These are phyloP conservation scores for Horisme vitalbata DNA, from an alignment of 2,888 invertebrate genomes.

Conservation along the genomic window DNA sequence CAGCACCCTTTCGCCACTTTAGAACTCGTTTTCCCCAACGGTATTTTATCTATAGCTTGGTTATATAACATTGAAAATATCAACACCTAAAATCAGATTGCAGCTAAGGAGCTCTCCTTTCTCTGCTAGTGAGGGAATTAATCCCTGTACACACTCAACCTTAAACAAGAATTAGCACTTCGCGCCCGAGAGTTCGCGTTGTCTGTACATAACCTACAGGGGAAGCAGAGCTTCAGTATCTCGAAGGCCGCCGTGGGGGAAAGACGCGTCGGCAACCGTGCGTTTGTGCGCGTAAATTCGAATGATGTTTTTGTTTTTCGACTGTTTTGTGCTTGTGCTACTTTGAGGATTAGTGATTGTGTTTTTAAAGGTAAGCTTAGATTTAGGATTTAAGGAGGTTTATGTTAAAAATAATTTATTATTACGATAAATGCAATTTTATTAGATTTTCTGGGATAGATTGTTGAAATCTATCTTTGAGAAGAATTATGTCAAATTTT, in stretches of 20 bases:
- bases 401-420: neutral
- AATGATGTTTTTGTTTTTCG: conserved; percentile 8
- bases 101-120: no score
- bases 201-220: conserved; percentile 12
- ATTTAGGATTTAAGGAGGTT: neutral
- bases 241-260: neutral
- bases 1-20: no score
- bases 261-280: neutral
- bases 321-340: conserved; percentile 16
- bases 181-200: no score
- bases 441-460: neutral
- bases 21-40: no score
- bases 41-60: no score
- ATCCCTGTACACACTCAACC: no score
- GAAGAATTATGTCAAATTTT: no score
- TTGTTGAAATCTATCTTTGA: no score
- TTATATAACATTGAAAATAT: no score
- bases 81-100: no score
- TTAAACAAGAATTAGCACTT: no score
- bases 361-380: conserved; percentile 14
- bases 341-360: conserved; percentile 14
- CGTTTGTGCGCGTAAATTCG: conserved; percentile 10
- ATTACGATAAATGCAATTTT: neutral
- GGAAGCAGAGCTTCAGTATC: conserved; percentile 6
- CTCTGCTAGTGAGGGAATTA: no score